Base-by-base conservation (phyloP, 2,113 vertebrate genomes). In the Eublepharis macularius region DNA sequence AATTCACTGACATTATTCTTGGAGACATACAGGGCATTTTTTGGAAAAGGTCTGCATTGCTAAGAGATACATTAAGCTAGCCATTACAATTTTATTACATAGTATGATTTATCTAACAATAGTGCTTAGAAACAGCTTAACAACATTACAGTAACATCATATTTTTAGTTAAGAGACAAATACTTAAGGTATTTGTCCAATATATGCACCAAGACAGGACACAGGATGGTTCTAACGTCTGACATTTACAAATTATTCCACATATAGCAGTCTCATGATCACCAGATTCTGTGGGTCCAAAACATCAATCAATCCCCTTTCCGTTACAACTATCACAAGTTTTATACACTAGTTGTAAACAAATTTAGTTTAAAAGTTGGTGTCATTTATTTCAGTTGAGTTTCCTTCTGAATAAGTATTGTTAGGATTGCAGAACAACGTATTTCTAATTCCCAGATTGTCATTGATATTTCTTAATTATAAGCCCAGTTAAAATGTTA, bases 1-100 rank as follows among this genome's bases (percentile, higher is more conserved):
- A 60, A 90, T 41, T 92, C 86, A 76, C 19, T 60, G 66, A 54
- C 83, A 90, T 47, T 39, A 70, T 32, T 77, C 24, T 73, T 76
- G 84, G 82, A 7, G 6, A 82, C 26, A 60, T 43, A 14, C 3
- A 4, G 63, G 34, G 41, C 8, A 3, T 63, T 66, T 68, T 76
- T 26, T 57, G n/a, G n/a, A 81, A 3, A 51, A 70, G 78, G 41
- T 10, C 69, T 2, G 1, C 0, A 0, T 68, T 79, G 14, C 72
- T 36, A 57, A 45, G 39, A 36, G 6, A 32, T 9, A 4, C 1
- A 0, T 26, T 8, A 82, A 39, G 4, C 51, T 32, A 13, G 73
- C 87, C 24, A 8, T 8, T 0, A 0, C 4, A 3, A 21, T 0
- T 1, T 69, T 60, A 11, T 5, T 26, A 4, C 32, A 80, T 13